A percentile compares a stretch with the other conserved stretches of the same genome.
These are phyloP conservation scores for Lutjanus argentimaculatus DNA, from an alignment of 2,797 vertebrate species.

Conservation along the genomic window DNA sequence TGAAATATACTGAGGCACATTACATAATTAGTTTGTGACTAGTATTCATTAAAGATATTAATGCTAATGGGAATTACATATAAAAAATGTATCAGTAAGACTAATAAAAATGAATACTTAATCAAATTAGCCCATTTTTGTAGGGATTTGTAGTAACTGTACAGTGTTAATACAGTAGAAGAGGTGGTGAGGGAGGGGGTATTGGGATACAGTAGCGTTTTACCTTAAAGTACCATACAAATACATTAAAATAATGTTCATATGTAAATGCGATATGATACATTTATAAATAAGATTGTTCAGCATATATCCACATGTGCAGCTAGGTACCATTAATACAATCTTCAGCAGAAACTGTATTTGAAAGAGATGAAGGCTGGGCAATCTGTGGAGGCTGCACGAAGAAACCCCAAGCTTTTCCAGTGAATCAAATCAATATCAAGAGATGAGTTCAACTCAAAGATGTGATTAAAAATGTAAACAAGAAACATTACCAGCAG, in stretches of 20 bases:
- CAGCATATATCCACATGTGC: constrained; percentile 42
- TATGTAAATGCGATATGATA: constrained; percentile 25
- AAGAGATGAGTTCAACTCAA: constrained; percentile 36
- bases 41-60: constrained; percentile 12
- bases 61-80: constrained; percentile 9
- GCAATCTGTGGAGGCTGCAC: constrained; percentile 17
- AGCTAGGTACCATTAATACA: constrained; percentile 53
- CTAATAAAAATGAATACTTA: constrained; percentile 11
- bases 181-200: not conserved
- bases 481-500: constrained; percentile 58
- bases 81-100: constrained; percentile 13
- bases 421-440: constrained; percentile 30
- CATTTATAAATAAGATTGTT: constrained; percentile 56
- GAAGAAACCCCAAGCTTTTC: constrained; percentile 29
- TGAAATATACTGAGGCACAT: constrained; percentile 29
- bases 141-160: constrained; percentile 20
- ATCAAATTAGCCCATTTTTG: not conserved
- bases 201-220: constrained; percentile 34
- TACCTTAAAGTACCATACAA: constrained; percentile 42
- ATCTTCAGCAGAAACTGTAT: constrained; percentile 36
- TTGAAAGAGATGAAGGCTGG: constrained; percentile 38
- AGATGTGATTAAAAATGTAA: constrained; percentile 68
- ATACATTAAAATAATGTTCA: constrained; percentile 45
- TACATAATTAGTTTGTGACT: constrained; percentile 2
- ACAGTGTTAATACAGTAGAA: constrained; percentile 35